Evolutionary conservation across 2,113 vertebrate species (phyloP).

Genomic region (Desmodus rotundus): DNA sequence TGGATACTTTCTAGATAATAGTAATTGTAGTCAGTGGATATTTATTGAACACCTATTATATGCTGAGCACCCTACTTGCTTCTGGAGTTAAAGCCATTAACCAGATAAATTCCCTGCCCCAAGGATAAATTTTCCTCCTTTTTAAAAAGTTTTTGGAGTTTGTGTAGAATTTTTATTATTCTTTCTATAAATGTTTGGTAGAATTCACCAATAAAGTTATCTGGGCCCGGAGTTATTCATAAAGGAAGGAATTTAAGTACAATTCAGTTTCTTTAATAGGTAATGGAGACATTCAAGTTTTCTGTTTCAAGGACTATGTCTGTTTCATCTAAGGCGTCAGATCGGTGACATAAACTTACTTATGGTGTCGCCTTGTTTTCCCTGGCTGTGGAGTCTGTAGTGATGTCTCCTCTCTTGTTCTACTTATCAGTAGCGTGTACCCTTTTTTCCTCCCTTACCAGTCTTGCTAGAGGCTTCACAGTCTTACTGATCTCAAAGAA

Average conservation of each 20-base stretch:
- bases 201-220: background rate
- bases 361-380: background rate
- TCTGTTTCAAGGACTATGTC: background rate
- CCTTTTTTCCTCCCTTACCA: background rate
- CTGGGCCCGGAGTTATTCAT: background rate
- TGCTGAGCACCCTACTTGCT: background rate
- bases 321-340: background rate
- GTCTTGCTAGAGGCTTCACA: background rate
- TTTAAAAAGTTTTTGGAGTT: background rate
- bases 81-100: background rate
- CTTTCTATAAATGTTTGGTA: background rate
- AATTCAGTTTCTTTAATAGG: background rate
- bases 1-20: background rate
- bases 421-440: background rate
- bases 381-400: background rate
- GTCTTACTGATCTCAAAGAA: background rate
- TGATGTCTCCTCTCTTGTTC: background rate
- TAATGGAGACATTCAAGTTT: background rate
- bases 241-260: background rate
- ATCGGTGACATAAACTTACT: background rate
- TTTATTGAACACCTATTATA: background rate
- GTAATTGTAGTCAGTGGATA: background rate
- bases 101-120: background rate
- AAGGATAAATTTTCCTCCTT: background rate
- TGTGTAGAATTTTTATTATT: slow-evolving; percentile 1